phyloP scores from a whole-genome alignment of 2,888 invertebrate species.

The Liopterus haemorrhoidalis region DNA sequence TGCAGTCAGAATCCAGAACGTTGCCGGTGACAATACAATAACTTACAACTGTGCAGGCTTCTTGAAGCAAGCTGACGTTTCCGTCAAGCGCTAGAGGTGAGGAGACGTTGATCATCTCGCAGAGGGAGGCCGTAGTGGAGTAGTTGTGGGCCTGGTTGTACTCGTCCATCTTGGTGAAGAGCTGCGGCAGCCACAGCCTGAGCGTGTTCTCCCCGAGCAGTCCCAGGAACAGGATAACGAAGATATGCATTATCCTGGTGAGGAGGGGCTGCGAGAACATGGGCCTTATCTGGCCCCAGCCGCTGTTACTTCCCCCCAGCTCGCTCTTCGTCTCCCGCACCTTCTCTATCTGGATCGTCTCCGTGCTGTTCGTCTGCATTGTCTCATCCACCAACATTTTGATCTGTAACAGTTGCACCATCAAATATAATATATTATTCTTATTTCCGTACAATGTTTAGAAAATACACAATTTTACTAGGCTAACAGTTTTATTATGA shows the following conservation, averaged over 20 bases:
- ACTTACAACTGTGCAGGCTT: conserved; percentile 41
- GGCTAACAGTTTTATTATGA: too few species aligned
- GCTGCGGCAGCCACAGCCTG: conserved; percentile 80
- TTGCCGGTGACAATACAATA: too few species aligned
- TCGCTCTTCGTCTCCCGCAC: too few species aligned
- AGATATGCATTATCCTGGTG: conserved; percentile 56
- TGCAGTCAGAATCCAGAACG: too few species aligned
- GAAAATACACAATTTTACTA: too few species aligned
- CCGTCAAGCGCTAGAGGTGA: conserved; percentile 28
- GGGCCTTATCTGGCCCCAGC: conserved; percentile 58
- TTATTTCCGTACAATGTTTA: too few species aligned
- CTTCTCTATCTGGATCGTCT: too few species aligned
- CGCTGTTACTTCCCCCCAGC: too few species aligned
- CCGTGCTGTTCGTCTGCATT: too few species aligned
- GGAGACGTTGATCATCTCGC: conserved; percentile 50
- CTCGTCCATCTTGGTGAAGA: conserved; percentile 64
- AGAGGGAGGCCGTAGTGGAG: conserved; percentile 42
- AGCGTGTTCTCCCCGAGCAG: conserved; percentile 73
- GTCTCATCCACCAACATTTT: too few species aligned
- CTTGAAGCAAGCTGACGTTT: conserved; percentile 28
- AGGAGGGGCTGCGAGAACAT: conserved; percentile 59
- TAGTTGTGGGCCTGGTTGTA: conserved; percentile 38
- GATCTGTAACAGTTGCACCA: too few species aligned
- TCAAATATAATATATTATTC: too few species aligned
- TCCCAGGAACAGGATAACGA: conserved; percentile 58